These are phyloP conservation scores for Phlogophora meticulosa DNA, from an alignment of 2,888 invertebrate genomes.

Conservation along the genomic window DNA sequence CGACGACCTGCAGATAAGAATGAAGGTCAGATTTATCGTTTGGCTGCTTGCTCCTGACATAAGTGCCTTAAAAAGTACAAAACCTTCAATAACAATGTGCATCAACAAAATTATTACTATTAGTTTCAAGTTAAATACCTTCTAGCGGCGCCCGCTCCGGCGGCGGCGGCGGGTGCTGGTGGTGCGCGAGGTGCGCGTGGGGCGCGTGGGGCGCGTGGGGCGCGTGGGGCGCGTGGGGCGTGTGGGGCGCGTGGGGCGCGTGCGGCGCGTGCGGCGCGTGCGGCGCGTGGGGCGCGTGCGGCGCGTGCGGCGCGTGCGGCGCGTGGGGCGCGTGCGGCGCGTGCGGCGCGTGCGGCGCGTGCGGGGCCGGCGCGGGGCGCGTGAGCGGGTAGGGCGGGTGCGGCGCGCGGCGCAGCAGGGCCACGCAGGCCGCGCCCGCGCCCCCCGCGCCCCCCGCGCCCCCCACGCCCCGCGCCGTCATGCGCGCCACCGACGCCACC, in stretches of 20 bases:
- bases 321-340: slow-evolving; percentile 55
- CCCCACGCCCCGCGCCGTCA: slow-evolving; percentile 83
- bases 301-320: slow-evolving; percentile 59
- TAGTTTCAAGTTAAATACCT: slow-evolving; percentile 32
- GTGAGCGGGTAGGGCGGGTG: slow-evolving; percentile 96
- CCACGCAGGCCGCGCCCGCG: slow-evolving; percentile 66
- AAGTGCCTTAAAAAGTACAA: too few relatives aligned
- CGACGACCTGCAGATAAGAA: slow-evolving; percentile 70
- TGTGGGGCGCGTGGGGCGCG: slow-evolving; percentile 91
- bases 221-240: slow-evolving; percentile 74
- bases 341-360: slow-evolving; percentile 71
- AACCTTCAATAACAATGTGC: too few relatives aligned
- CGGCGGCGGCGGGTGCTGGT: slow-evolving; percentile 59
- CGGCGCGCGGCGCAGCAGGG: slow-evolving; percentile 92
- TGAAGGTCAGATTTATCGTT: too few relatives aligned
- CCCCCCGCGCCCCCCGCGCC: slow-evolving; percentile 53
- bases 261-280: slow-evolving; percentile 95
- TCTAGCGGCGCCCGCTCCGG: slow-evolving; percentile 51
- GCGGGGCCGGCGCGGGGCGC: slow-evolving; percentile 83
- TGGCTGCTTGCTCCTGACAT: too few relatives aligned
- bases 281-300: slow-evolving; percentile 87
- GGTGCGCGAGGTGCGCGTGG: slow-evolving; percentile 51
- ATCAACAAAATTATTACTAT: too few relatives aligned
- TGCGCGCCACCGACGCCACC: slow-evolving; percentile 93
- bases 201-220: slow-evolving; percentile 57